Base-by-base conservation (phyloP, 1,140 invertebrate genomes). In the Thalassaphorura encarpata region DNA sequence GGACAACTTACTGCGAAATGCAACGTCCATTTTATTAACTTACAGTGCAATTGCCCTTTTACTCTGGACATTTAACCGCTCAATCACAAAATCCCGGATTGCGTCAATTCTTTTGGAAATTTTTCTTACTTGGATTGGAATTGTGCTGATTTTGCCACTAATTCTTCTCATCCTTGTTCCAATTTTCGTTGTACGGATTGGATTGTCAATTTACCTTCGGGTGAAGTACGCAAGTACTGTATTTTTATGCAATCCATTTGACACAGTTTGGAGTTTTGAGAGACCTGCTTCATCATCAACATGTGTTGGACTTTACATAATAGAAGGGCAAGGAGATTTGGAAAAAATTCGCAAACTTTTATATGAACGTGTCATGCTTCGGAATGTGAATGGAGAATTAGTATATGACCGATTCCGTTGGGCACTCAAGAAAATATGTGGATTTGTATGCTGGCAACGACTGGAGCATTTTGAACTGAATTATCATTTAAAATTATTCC, bases 241-340 rank as follows among this genome's bases (percentile, higher is more conserved):
- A 8, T 5, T 27, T 11, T 24, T 51, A 8, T 21, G 19, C 21
- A 39, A 51, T 24, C 48, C 48, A 13, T 51, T 51, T 24, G 48
- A 51, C 29, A 19, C 48, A 31, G 48, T 51, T 8, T 51, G 48
- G 48, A 36, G 6, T 21, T 51, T 51, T 24, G 48, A 51, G 23
- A 39, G 8, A 6, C 48, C 48, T 6, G 13, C 28, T 21, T 51
- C 48, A 8, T 5, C 48, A 6, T 51, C 48, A 4, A 36, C 48
- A 4, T 51, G 48, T 21, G 21, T n/a, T 24, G 28, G 29, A 11
- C 33, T 65, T 24, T 59, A 59, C 19, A 43, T 62, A 3, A 39
- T 65, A 13, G 26, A 58, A 36, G 63, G 63, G 21, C 39, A 60
- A 31, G 59, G 63, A 28, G 55, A 62, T 31, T 23, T 62, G 3